Conservation (phyloP, 2,113 vertebrate genomes). For the Leptobrachium ailaonicum region DNA sequence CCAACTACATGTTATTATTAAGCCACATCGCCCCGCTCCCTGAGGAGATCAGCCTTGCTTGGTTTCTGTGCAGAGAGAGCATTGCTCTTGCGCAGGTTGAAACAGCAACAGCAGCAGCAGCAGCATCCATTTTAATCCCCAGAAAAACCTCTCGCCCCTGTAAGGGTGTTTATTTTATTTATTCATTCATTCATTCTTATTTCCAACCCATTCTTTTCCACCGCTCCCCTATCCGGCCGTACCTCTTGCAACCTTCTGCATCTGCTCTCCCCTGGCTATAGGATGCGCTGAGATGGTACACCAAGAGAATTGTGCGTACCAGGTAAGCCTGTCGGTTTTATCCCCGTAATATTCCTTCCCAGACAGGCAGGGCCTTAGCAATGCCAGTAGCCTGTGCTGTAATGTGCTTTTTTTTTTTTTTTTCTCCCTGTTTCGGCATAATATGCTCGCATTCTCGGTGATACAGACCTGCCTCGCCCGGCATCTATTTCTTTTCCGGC, state of each 20-base stretch:
- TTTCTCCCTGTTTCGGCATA: neutral
- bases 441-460: neutral
- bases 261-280: slow-evolving; percentile 64
- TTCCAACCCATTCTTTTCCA: slow-evolving; percentile 30
- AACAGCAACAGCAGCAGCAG: slow-evolving; percentile 56
- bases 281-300: slow-evolving; percentile 93
- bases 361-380: slow-evolving; percentile 52
- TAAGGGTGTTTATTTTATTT: slow-evolving; percentile 39
- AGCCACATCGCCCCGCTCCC: slow-evolving; percentile 56
- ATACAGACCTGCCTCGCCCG: neutral
- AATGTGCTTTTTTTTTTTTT: neutral
- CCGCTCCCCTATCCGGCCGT: slow-evolving; percentile 49
- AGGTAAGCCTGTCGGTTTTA: slow-evolving; percentile 70
- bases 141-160: slow-evolving; percentile 60
- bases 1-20: slow-evolving; percentile 54
- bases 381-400: slow-evolving; percentile 32
- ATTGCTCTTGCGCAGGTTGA: slow-evolving; percentile 67
- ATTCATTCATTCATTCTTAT: slow-evolving; percentile 13
- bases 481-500: neutral
- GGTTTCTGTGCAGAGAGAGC: slow-evolving; percentile 59
- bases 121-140: slow-evolving; percentile 70
- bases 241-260: slow-evolving; percentile 57
- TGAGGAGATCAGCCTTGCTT: slow-evolving; percentile 65
- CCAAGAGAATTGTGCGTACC: slow-evolving; percentile 90
- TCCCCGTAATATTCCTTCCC: slow-evolving; percentile 38